Percentiles rank a stretch among this genome's conserved stretches.
Evolutionary conservation across 2,113 vertebrate genomes (phyloP).

Genomic region (Hemichromis elongatus): DNA sequence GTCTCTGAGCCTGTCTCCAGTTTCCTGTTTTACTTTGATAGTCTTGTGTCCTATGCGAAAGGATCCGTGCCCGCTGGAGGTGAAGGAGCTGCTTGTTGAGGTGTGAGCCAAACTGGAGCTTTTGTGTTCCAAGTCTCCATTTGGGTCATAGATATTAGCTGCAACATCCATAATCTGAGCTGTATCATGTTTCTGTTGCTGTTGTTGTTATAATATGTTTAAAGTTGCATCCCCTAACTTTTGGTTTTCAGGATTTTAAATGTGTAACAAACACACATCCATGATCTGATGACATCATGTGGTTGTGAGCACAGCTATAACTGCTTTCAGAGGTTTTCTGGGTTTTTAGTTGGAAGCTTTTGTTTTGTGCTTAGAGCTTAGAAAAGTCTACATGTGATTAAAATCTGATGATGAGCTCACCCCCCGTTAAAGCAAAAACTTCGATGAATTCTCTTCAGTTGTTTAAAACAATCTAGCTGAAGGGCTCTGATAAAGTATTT

Average conservation of each 20-base stretch:
- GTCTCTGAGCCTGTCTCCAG: too few relatives aligned
- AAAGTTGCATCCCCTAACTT: background rate
- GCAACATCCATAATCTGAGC: too few relatives aligned
- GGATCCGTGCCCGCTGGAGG: too few relatives aligned
- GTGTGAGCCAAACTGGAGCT: too few relatives aligned
- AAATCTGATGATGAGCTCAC: rapidly evolving
- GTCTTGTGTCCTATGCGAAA: too few relatives aligned
- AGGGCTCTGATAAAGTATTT: background rate
- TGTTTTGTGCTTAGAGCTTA: background rate
- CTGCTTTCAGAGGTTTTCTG: background rate
- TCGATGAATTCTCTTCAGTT: background rate
- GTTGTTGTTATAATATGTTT: background rate
- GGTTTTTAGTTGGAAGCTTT: background rate
- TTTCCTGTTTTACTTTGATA: too few relatives aligned
- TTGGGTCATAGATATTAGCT: too few relatives aligned
- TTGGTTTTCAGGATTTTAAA: background rate
- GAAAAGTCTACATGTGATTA: background rate
- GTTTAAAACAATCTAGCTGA: background rate
- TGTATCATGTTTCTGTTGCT: too few relatives aligned
- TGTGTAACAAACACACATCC: background rate
- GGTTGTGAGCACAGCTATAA: background rate
- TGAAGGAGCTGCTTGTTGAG: too few relatives aligned
- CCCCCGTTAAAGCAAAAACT: too few relatives aligned
- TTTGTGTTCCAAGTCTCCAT: too few relatives aligned
- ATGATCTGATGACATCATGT: background rate